These are phyloP conservation scores for Crypturellus undulatus DNA, from an alignment of 2,113 vertebrate genomes.

Conservation along the genomic window DNA sequence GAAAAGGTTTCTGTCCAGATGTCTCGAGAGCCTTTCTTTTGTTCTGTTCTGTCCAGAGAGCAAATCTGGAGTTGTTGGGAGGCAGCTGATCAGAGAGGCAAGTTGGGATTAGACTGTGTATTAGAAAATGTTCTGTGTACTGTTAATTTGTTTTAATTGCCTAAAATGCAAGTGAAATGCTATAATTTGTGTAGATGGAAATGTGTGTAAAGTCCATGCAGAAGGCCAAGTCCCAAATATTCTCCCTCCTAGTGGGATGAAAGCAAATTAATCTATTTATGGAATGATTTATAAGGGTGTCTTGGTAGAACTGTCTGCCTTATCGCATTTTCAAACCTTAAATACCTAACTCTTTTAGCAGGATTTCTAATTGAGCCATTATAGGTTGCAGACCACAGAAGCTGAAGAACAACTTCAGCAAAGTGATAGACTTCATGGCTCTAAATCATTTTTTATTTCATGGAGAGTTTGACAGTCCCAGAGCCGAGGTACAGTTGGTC, in stretches of 20 bases:
- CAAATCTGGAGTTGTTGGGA: neutral
- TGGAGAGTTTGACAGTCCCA: neutral
- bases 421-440: neutral
- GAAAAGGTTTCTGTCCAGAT: fast-evolving
- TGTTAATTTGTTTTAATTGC: neutral
- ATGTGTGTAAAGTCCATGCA: neutral
- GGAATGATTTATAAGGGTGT: neutral
- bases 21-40: neutral
- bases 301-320: neutral
- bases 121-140: neutral
- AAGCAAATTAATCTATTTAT: neutral
- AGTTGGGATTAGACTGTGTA: neutral
- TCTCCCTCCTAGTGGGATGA: neutral
- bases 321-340: neutral
- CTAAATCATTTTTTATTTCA: neutral
- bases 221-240: neutral
- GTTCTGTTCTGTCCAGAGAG: neutral
- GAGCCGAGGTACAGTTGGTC: neutral
- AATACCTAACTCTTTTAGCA: neutral
- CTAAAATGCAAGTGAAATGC: neutral
- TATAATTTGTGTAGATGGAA: neutral
- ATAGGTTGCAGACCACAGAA: neutral
- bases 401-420: neutral
- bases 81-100: neutral
- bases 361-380: neutral